phyloP scores from a whole-genome alignment of 64 coral and sea anemone species.

The Astreopora myriophthalma region DNA sequence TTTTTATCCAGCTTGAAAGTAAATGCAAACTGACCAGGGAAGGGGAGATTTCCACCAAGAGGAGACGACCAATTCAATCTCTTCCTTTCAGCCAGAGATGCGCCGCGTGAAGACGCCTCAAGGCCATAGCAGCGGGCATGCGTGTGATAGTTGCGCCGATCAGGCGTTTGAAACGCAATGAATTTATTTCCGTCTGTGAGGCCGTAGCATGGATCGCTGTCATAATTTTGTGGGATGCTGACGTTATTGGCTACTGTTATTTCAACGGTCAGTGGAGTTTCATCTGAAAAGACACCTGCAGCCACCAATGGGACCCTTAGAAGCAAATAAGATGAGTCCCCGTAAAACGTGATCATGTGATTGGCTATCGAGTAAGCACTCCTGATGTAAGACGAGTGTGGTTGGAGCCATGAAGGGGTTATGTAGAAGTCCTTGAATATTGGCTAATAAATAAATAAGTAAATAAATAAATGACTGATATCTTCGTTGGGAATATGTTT shows the following conservation, averaged over 20 bases:
- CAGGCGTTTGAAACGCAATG: constrained; percentile 13
- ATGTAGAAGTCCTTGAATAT: neutral
- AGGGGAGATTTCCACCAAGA: neutral
- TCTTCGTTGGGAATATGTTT: no score
- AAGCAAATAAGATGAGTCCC: neutral
- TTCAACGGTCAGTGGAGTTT: neutral
- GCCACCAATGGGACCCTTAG: neutral
- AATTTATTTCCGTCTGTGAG: constrained; percentile 35
- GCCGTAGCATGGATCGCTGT: constrained; percentile 21
- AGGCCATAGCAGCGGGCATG: neutral
- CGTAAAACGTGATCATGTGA: neutral
- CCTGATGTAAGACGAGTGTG: neutral
- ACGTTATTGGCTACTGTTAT: neutral
- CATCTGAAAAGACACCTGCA: neutral
- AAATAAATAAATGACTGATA: neutral
- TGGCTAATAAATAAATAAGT: neutral
- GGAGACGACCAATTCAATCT: neutral
- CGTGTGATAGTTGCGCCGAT: neutral
- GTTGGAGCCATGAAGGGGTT: neutral
- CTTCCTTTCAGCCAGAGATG: neutral
- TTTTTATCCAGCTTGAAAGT: constrained; percentile 47
- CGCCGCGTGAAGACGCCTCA: neutral
- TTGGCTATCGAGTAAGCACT: neutral
- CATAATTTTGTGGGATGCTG: neutral
- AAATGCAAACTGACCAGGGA: constrained; percentile 37